Evolutionary conservation across 2,888 invertebrate genomes (phyloP).

Genomic region (Coelinius sp.): DNA sequence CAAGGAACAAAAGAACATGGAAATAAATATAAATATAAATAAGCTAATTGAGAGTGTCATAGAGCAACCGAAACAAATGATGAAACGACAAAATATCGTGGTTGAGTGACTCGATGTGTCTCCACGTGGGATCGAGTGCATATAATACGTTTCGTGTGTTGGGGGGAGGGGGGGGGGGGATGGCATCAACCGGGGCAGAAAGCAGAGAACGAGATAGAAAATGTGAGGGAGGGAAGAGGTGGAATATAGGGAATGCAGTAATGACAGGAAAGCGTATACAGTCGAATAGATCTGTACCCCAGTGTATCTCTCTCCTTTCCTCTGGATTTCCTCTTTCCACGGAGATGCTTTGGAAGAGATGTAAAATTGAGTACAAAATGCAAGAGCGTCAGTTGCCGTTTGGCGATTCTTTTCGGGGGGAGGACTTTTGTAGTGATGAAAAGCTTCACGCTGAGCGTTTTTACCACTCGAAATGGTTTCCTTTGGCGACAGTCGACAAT

Average conservation of each 20-base stretch:
- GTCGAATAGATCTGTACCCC: slow-evolving; percentile 54
- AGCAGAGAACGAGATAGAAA: too few relatives aligned
- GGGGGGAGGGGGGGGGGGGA: background rate
- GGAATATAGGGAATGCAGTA: slow-evolving; percentile 59
- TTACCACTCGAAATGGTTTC: slow-evolving; percentile 58
- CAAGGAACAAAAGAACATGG: background rate
- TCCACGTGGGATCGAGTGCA: slow-evolving; percentile 36
- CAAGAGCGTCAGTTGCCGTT: slow-evolving; percentile 54
- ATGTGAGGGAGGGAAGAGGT: slow-evolving; percentile 41
- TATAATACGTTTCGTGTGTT: slow-evolving; percentile 37
- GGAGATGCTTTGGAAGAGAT: slow-evolving; percentile 22
- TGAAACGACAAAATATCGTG: slow-evolving; percentile 21
- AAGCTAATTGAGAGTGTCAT: slow-evolving; percentile 12
- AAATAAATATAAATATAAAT: background rate
- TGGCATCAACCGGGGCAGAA: slow-evolving; percentile 13
- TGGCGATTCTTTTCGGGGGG: slow-evolving; percentile 57
- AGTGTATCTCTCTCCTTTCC: slow-evolving; percentile 22
- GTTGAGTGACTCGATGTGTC: slow-evolving; percentile 36
- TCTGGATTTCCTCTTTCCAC: slow-evolving; percentile 11
- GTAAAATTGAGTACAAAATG: slow-evolving; percentile 17
- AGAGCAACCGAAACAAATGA: background rate
- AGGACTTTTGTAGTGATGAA: slow-evolving; percentile 55
- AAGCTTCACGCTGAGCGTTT: slow-evolving; percentile 56
- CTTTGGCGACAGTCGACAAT: slow-evolving; percentile 26
- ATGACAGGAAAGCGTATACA: slow-evolving; percentile 61